A percentile compares a stretch with the other conserved stretches of the same genome.
These are phyloP conservation scores for Pachypanchax playfairii DNA, from an alignment of 2,113 vertebrate species.

Conservation along the genomic window DNA sequence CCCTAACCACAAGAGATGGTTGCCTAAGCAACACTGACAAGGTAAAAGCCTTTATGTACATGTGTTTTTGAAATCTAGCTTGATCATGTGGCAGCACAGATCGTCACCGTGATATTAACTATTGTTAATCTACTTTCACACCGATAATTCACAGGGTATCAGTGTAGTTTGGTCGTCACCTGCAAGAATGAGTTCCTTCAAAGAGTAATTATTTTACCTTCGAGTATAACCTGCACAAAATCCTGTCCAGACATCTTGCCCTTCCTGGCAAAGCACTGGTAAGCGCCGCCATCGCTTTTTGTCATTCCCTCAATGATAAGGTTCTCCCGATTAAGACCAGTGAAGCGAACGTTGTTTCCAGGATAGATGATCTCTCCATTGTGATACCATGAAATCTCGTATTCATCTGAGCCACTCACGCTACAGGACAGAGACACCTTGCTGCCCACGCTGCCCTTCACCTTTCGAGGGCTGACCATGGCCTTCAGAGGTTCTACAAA, in stretches of 20 bases:
- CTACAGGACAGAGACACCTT: slow-evolving; percentile 97
- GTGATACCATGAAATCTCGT: slow-evolving; percentile 95
- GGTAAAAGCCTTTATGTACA: slow-evolving; percentile 56
- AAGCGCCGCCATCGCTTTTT: slow-evolving; percentile 95
- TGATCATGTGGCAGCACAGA: slow-evolving; percentile 38
- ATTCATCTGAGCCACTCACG: slow-evolving; percentile 91
- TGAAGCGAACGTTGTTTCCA: slow-evolving; percentile 91
- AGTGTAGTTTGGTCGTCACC: slow-evolving; percentile 14
- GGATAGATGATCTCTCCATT: slow-evolving; percentile 94
- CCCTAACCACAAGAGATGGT: slow-evolving; percentile 82
- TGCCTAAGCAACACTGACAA: slow-evolving; percentile 84
- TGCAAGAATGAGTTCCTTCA: neutral
- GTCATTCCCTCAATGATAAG: slow-evolving; percentile 98
- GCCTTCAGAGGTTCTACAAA: slow-evolving; percentile 91
- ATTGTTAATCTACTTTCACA: slow-evolving; percentile 56
- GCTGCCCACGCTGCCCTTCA: slow-evolving; percentile 96
- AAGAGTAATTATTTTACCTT: slow-evolving; percentile 82
- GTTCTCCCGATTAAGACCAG: slow-evolving; percentile 89
- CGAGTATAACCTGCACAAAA: slow-evolving; percentile 94
- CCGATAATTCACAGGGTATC: slow-evolving; percentile 36
- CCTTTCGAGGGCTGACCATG: slow-evolving; percentile 92
- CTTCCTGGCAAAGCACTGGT: slow-evolving; percentile 96
- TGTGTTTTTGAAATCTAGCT: slow-evolving; percentile 39
- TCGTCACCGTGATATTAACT: slow-evolving; percentile 42
- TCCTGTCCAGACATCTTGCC: slow-evolving; percentile 97